Base-by-base conservation (phyloP, 1,140 invertebrate species). In the Neodiprion fabricii region DNA sequence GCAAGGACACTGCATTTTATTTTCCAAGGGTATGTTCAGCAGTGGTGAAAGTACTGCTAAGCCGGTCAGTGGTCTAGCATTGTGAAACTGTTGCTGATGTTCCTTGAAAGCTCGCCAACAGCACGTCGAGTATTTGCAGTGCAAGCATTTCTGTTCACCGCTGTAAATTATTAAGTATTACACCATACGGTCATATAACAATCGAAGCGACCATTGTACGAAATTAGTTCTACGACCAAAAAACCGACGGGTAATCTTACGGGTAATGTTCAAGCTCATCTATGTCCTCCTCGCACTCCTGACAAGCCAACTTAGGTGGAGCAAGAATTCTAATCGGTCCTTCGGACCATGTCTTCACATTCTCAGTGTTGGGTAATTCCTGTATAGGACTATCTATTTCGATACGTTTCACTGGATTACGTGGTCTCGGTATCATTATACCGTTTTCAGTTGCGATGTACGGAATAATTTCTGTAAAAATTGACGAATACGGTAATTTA, bases 81-180 rank as follows among this genome's bases (percentile, higher is more conserved):
- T 90, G 80, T 84, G 90, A 82, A 86, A 91, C 88, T 89, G 93
- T 91, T 85, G 89, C 86, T 75, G 90, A 87, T 96, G 95, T 70
- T 92, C 90, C 78, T 92, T 89, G 88, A 95, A 93, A 0, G 94
- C 93, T 73, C 91, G 90, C 84, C 91, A 91, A 84, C 95, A 96
- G 74, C 92, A 93, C 7, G 94, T 95, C 69, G 92, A 89, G 82
- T 93, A 96, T 76, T 92, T 90, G 81, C 95, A 96, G 75, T 93
- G 92, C 66, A 90, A 90, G 84, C 95, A 96, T 74, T 87, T 91
- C 76, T 93, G 89, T 82, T 91, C 90, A 0, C 94, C 94, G 1
- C 94, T 95, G 83, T 77, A 89, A 87, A 53, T 75, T 71, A 69
- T 48, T 48, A 70, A 74, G 50, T 65, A 67, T 8, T 48, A 61